Evolutionary conservation across 1,140 invertebrate genomes (phyloP), one percentile per base, ranked within the genome.

Genomic region (Solenopsis invicta): DNA sequence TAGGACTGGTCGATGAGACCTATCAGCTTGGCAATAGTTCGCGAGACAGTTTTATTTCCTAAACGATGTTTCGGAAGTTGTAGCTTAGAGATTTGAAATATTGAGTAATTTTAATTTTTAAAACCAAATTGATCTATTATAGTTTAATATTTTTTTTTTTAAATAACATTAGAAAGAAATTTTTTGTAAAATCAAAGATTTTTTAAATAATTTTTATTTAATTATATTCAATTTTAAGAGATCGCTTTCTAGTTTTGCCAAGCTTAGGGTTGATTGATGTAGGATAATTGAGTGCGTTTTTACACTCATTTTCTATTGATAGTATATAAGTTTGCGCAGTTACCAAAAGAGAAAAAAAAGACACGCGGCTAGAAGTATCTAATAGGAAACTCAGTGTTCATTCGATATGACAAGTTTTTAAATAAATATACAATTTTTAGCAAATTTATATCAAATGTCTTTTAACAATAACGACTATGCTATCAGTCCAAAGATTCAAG

Each of bases 341-440:
- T 80, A 81, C 48, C 48, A 54, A 80, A 81, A 12, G 13, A 61
- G 41, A 61, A 69, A 18, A 81, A 29, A 52, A 69, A 71, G 34
- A 56, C 29, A 41, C 24, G n/a, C 5, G 8, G 4, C 10, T 50
- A 48, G 21, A 29, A 54, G 9, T 37, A 34, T 54, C 34, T 67
- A 54, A 13, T 62, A 29, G 24, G 6, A 67, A 67, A 41, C 8
- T 71, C 16, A 81, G 18, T 81, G 29, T 24, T 69, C 21, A 56
- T 4, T 69, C n/a, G 21, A 54, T 67, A 45, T 81, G 34, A 71
- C 21, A 41, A 69, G 16, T 71, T 71, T 81, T 29, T 45, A 81
- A 81, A 81, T 81, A 81, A 81, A 81, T 78, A 48, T 29, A 54
- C 41, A 61, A 77, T 81, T 81, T 81, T 71, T 71, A 81, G 21